These are phyloP conservation scores for Pyrgilauda ruficollis DNA, from an alignment of 2,113 vertebrate genomes.

Conservation along the genomic window DNA sequence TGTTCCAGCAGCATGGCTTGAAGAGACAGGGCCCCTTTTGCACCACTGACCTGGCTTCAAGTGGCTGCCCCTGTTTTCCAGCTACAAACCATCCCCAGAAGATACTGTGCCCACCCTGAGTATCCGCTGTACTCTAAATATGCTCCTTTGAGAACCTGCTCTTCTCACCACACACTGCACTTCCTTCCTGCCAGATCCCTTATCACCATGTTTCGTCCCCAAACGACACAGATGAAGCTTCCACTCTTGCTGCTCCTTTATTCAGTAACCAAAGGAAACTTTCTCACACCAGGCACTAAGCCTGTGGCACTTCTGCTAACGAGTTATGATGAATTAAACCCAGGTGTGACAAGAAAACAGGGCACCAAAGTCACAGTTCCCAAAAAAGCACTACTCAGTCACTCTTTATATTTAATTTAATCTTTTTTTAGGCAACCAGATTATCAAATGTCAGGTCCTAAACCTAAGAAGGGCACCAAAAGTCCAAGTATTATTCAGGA, in stretches of 20 bases:
- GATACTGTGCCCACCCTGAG: not conserved
- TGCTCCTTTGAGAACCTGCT: not conserved
- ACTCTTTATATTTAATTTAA: not conserved
- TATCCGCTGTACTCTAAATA: not conserved
- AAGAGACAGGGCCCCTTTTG: fast-evolving
- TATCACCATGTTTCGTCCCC: not conserved
- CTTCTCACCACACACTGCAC: not conserved
- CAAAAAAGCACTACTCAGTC: not conserved
- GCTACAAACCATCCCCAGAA: not conserved
- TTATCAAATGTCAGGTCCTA: not conserved
- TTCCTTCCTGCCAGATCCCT: constrained; percentile 17
- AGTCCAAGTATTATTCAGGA: not conserved
- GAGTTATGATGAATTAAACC: not conserved
- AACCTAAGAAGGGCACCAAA: not conserved
- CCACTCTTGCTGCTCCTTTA: not conserved
- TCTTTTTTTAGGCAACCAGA: not conserved
- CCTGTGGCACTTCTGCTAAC: fast-evolving
- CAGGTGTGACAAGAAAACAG: not conserved
- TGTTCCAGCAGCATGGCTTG: not conserved
- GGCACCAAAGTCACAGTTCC: not conserved
- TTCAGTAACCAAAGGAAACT: not conserved
- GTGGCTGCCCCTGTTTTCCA: not conserved
- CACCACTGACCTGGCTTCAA: not conserved
- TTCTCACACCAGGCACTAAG: not conserved
- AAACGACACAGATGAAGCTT: not conserved